Evolutionary conservation across 2,113 vertebrate genomes (phyloP).

Genomic region (Zosterops hypoxanthus): DNA sequence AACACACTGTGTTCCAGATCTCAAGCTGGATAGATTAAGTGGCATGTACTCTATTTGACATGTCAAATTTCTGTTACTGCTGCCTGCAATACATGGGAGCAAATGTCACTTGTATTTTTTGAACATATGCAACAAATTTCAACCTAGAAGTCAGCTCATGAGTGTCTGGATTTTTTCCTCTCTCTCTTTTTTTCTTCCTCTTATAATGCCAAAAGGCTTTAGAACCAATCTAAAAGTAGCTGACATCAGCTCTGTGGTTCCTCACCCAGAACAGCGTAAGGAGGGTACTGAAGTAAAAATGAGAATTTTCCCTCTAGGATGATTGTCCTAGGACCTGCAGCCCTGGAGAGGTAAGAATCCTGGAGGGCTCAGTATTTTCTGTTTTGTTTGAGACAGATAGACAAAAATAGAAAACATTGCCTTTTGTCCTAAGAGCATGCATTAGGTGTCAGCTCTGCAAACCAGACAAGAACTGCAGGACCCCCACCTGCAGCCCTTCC

Average conservation of each 20-base stretch:
- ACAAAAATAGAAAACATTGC: neutral
- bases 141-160: constrained; percentile 58
- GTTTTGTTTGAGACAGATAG: neutral
- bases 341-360: neutral
- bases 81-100: constrained; percentile 58
- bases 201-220: neutral
- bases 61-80: constrained; percentile 48
- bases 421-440: neutral
- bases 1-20: constrained; percentile 42
- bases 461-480: neutral
- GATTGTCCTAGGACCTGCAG: neutral
- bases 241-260: neutral
- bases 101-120: constrained; percentile 69
- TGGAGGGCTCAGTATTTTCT: neutral
- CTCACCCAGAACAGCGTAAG: neutral
- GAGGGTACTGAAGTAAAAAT: neutral
- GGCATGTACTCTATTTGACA: constrained; percentile 47
- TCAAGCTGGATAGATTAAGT: constrained; percentile 54
- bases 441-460: neutral
- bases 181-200: neutral
- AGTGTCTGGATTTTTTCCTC: neutral
- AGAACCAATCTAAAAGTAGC: neutral
- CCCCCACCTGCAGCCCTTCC: neutral
- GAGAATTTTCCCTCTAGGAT: neutral
- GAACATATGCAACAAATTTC: constrained; percentile 63